phyloP scores from a whole-genome alignment of 2,888 invertebrate genomes.

The Drosophila fungiperda region DNA sequence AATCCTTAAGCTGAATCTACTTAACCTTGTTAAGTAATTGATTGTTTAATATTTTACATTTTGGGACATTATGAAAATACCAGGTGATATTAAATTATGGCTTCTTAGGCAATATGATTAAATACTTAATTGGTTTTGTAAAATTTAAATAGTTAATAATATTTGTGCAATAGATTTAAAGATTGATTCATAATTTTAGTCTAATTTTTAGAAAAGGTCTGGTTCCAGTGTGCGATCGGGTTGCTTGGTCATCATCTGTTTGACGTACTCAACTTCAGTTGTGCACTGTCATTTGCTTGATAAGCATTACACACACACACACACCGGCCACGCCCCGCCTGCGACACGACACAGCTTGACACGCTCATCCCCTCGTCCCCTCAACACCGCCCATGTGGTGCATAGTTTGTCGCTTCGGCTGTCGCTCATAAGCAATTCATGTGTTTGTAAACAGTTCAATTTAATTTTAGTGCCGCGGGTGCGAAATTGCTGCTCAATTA shows the following conservation, averaged over 20 bases:
- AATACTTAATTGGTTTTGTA: background rate
- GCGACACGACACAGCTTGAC: slow-evolving; percentile 59
- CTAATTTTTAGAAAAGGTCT: background rate
- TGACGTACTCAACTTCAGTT: slow-evolving; percentile 62
- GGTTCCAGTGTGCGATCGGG: slow-evolving; percentile 57
- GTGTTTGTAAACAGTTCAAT: slow-evolving; percentile 81
- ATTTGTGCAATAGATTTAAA: background rate
- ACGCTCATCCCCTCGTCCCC: slow-evolving; percentile 47
- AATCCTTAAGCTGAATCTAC: too few species aligned
- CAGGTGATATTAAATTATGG: background rate
- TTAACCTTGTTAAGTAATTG: background rate
- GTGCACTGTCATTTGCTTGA: slow-evolving; percentile 78
- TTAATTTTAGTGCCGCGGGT: slow-evolving; percentile 80
- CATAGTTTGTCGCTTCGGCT: slow-evolving; percentile 57
- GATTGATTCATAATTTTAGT: background rate
- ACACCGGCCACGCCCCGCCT: slow-evolving; percentile 36
- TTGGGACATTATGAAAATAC: background rate
- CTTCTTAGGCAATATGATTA: background rate
- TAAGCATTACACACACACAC: slow-evolving; percentile 56
- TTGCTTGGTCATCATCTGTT: slow-evolving; percentile 77
- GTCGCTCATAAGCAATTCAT: slow-evolving; percentile 78
- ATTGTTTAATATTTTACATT: background rate
- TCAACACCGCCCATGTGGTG: background rate
- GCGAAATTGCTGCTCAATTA: slow-evolving; percentile 80
- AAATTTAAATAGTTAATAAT: background rate